phyloP scores from a whole-genome alignment of 2,888 invertebrate species.

The Melipona beecheii region DNA sequence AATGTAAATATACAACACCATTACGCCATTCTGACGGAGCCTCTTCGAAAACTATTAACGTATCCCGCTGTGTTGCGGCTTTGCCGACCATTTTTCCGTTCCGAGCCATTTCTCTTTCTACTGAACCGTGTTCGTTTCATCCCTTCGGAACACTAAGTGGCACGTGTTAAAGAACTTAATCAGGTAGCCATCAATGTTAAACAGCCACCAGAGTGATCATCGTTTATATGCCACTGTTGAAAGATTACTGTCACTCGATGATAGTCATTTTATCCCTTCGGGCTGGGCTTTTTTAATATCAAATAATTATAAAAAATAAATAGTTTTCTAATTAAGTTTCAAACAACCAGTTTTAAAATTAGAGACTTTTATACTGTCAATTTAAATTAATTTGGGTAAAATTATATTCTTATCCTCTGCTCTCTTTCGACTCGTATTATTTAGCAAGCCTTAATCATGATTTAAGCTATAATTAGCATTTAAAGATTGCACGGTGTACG shows the following conservation, averaged over 20 bases:
- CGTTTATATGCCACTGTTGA: neutral
- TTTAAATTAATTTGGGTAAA: neutral
- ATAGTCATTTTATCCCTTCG: neutral
- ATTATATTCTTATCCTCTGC: neutral
- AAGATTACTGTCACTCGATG: conserved; percentile 2
- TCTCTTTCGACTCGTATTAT: neutral
- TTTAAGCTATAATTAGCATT: neutral
- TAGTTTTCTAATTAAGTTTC: no score
- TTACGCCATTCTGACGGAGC: conserved; percentile 68
- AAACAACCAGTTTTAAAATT: no score
- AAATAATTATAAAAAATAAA: neutral
- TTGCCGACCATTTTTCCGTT: conserved; percentile 50
- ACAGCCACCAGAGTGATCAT: neutral
- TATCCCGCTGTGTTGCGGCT: conserved; percentile 44
- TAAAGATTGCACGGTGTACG: neutral
- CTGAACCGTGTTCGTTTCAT: conserved; percentile 33
- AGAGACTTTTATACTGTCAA: neutral
- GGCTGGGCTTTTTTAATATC: neutral
- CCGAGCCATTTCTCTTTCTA: conserved; percentile 60
- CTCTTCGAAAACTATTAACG: conserved; percentile 74
- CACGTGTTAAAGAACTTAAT: conserved; percentile 40
- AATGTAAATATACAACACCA: conserved; percentile 79
- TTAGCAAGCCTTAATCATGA: neutral
- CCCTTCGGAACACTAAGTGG: conserved; percentile 35
- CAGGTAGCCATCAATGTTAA: conserved; percentile 13